These are phyloP conservation scores for Microvelia longipes DNA, from an alignment of 1,140 invertebrate species.

Conservation along the genomic window DNA sequence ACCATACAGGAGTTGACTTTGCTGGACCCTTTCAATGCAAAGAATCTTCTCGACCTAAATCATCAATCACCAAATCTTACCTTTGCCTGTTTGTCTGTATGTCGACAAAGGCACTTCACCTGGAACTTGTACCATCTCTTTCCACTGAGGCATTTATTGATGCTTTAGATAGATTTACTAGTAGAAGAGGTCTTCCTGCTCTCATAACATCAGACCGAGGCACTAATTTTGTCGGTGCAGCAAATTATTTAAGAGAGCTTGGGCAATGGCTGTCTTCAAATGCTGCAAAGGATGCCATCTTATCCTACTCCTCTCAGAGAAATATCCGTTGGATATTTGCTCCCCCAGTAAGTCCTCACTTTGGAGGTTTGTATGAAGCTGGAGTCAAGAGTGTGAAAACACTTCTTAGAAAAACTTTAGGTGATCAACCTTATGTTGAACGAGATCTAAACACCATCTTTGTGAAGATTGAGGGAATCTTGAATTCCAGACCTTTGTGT, in stretches of 20 bases:
- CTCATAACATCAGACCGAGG: conserved; percentile 29
- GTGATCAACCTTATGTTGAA: conserved; percentile 7
- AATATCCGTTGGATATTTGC: conserved; percentile 23
- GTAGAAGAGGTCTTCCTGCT: conserved; percentile 1
- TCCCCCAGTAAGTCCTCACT: conserved; percentile 24
- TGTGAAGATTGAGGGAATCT: conserved; percentile 17
- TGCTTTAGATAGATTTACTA: conserved; percentile 20
- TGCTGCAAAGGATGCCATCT: not conserved
- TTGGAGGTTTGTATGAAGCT: not conserved
- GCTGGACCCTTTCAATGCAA: conserved; percentile 30
- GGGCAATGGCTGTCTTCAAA: not conserved
- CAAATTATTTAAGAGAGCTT: not conserved
- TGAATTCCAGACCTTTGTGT: conserved; percentile 18
- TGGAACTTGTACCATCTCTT: conserved; percentile 30
- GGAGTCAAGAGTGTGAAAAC: not conserved
- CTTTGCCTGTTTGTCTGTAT: conserved; percentile 32
- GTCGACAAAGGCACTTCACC: conserved; percentile 29
- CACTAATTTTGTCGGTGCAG: conserved; percentile 28
- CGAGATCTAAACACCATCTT: conserved; percentile 18
- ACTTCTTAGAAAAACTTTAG: not conserved
- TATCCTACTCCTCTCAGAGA: not conserved
- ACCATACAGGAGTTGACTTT: conserved; percentile 29
- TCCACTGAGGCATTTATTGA: conserved; percentile 29
- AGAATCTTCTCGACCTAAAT: conserved; percentile 17
- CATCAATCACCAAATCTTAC: conserved; percentile 27